phyloP scores from a whole-genome alignment of 2,888 invertebrate species.

The Rhyacophila evoluta region DNA sequence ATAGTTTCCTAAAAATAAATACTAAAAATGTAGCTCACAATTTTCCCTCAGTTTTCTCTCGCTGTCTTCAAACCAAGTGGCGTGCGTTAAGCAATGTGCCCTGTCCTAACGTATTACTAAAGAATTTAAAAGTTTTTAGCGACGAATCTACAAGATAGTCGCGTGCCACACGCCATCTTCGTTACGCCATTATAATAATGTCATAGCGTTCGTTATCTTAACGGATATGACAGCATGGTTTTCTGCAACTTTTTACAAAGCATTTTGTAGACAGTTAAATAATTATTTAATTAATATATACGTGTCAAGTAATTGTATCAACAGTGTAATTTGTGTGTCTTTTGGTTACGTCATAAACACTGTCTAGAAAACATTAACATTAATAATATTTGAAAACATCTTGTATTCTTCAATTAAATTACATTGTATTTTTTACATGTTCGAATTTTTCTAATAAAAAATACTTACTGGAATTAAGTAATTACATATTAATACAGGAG shows the following conservation, averaged over 20 bases:
- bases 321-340: no score
- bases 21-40: no score
- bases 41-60: no score
- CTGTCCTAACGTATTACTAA: not conserved
- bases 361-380: no score
- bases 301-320: not conserved
- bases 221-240: not conserved
- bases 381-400: no score
- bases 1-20: no score
- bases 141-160: not conserved
- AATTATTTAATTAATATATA: not conserved
- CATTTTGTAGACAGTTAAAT: not conserved
- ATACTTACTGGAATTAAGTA: no score
- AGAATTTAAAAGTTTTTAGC: slow-evolving; percentile 1
- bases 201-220: not conserved
- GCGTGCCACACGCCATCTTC: not conserved
- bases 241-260: not conserved
- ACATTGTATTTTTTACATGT: no score
- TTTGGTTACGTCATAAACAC: no score
- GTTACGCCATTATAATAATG: not conserved
- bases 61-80: not conserved
- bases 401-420: no score
- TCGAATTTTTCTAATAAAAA: no score
- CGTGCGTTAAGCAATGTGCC: not conserved
- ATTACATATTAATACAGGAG: no score